Conservation (phyloP, 2,888 invertebrate species). For the Amphipyra berbera region DNA sequence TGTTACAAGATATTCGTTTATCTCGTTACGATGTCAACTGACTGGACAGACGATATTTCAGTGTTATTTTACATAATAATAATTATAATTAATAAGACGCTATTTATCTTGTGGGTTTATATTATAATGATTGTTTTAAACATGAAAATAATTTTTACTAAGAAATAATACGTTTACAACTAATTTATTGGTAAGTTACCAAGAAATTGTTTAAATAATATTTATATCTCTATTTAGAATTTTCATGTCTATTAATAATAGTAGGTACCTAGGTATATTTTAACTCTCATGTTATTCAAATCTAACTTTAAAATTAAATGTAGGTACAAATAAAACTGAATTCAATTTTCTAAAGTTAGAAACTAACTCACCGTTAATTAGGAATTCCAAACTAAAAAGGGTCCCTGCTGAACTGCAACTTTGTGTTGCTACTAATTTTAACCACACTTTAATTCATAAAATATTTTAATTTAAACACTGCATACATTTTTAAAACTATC, state of each 20-base stretch:
- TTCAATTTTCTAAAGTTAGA: no score
- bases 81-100: conserved; percentile 14
- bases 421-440: conserved; percentile 1
- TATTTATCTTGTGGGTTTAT: conserved; percentile 15
- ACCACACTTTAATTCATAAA: conserved; percentile 27
- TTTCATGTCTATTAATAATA: no score
- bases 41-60: conserved; percentile 36
- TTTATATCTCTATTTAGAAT: no score
- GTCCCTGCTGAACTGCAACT: not conserved
- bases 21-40: conserved; percentile 49
- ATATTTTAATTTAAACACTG: conserved; percentile 38
- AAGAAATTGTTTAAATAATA: no score
- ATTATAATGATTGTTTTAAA: no score
- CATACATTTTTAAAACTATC: conserved; percentile 14
- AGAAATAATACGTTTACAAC: no score
- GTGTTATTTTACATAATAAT: conserved; percentile 16
- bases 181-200: no score
- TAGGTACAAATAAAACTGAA: no score
- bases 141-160: no score
- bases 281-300: no score
- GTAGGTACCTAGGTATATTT: no score
- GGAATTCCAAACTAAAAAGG: conserved; percentile 6
- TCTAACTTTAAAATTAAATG: no score
- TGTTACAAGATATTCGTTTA: conserved; percentile 36
- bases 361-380: conserved; percentile 31